These are phyloP conservation scores for Varecia variegata DNA, from an alignment of 2,797 vertebrate species.

Conservation along the genomic window DNA sequence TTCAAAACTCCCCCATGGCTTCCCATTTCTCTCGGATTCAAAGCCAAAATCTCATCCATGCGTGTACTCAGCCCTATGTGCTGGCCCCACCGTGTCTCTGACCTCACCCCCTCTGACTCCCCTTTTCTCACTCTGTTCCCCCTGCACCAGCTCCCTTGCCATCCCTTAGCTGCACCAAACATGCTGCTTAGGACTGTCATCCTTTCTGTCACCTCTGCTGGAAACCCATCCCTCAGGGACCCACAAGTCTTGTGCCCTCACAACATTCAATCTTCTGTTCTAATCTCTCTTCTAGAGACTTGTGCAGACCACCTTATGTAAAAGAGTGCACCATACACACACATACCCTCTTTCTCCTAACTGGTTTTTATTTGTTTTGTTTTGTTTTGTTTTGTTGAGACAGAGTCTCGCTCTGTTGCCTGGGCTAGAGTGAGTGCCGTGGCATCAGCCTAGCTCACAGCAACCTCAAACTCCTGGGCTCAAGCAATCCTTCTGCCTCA, in stretches of 20 bases:
- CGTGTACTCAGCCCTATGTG: not conserved
- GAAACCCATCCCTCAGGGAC: not conserved
- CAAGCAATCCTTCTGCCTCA: no score
- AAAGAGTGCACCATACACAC: not conserved
- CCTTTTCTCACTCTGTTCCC: not conserved
- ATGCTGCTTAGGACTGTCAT: not conserved
- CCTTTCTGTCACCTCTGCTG: not conserved
- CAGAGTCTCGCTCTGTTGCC: no score
- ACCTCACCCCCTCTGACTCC: not conserved
- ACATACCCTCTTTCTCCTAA: not conserved
- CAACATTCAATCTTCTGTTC: not conserved
- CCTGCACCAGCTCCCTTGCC: not conserved
- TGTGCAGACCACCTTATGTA: not conserved
- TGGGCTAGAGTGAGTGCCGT: no score
- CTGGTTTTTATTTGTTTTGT: not conserved
- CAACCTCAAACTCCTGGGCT: no score
- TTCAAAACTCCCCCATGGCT: not conserved
- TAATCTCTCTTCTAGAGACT: not conserved
- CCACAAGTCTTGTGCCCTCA: not conserved
- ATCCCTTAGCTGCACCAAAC: not conserved
- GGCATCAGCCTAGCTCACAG: no score
- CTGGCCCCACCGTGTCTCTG: not conserved
- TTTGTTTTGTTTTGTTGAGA: no score
- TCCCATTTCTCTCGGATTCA: not conserved
- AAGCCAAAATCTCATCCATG: not conserved